Conservation (phyloP, 1,140 invertebrate species). For the Saccostrea glomerata region DNA sequence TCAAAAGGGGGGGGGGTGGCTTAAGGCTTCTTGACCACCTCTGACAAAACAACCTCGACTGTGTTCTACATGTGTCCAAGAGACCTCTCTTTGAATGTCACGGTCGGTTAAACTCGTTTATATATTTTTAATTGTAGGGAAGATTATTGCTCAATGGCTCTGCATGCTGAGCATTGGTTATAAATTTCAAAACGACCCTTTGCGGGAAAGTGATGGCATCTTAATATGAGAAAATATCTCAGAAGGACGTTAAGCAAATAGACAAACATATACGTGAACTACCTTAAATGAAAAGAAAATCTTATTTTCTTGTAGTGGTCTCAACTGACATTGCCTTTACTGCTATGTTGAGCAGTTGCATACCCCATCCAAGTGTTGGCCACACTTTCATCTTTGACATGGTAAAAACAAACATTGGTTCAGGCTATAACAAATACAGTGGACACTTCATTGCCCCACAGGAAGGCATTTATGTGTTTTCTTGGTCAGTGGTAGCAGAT, state of each 20-base stretch:
- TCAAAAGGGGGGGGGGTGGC: too few species aligned
- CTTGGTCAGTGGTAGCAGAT: not conserved
- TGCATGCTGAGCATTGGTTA: too few species aligned
- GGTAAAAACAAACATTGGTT: constrained; percentile 36
- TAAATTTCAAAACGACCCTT: too few species aligned
- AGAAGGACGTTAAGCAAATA: too few species aligned
- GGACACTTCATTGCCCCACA: constrained; percentile 19
- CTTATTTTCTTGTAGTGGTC: not conserved
- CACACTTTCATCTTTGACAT: constrained; percentile 16
- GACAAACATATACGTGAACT: not conserved
- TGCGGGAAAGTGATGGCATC: not conserved
- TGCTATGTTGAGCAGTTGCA: not conserved
- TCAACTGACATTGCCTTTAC: not conserved
- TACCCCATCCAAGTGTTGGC: not conserved
- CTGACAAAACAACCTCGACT: too few species aligned
- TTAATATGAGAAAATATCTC: not conserved
- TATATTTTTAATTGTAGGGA: too few species aligned
- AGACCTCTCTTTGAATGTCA: too few species aligned
- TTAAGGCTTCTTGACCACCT: too few species aligned
- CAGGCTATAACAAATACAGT: constrained; percentile 18
- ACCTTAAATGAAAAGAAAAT: not conserved
- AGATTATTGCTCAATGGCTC: too few species aligned
- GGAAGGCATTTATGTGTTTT: constrained; percentile 23
- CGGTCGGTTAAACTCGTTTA: too few species aligned
- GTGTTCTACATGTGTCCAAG: too few species aligned